Evolutionary conservation across 2,797 vertebrate species (phyloP).

Genomic region (Tamandua tetradactyla): DNA sequence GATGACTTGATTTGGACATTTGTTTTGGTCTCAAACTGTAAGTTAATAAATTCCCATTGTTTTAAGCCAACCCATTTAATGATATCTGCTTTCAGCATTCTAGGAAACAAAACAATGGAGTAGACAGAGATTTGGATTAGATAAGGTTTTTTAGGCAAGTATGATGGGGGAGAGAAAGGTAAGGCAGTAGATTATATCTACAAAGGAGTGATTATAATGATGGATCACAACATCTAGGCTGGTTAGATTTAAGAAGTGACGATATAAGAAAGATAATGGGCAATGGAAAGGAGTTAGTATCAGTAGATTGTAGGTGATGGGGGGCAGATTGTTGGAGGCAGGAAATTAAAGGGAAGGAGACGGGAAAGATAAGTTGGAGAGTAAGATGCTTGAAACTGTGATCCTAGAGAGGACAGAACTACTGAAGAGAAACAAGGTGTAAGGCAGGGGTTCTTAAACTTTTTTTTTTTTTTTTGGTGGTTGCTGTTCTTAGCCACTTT

Average conservation of each 20-base stretch:
- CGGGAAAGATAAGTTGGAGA: neutral
- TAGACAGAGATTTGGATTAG: neutral
- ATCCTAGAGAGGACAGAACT: neutral
- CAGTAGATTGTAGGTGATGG: neutral
- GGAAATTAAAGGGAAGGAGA: neutral
- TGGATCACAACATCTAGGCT: neutral
- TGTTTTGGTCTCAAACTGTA: no score
- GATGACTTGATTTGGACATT: no score
- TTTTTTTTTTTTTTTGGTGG: neutral
- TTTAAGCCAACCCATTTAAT: no score
- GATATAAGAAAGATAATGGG: neutral
- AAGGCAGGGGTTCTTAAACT: neutral
- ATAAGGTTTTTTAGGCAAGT: neutral
- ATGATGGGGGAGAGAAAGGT: neutral
- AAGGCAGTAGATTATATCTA: neutral
- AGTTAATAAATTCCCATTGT: no score
- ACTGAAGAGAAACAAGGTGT: neutral
- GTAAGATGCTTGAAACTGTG: neutral
- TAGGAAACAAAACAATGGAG: no score
- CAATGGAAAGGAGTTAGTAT: neutral
- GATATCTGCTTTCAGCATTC: no score
- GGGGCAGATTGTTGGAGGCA: neutral
- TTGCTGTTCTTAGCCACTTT: neutral
- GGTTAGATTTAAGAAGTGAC: neutral
- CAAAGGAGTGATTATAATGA: neutral